Evolutionary conservation across 2,113 vertebrate genomes (phyloP).

Genomic region (Chloebia gouldiae): DNA sequence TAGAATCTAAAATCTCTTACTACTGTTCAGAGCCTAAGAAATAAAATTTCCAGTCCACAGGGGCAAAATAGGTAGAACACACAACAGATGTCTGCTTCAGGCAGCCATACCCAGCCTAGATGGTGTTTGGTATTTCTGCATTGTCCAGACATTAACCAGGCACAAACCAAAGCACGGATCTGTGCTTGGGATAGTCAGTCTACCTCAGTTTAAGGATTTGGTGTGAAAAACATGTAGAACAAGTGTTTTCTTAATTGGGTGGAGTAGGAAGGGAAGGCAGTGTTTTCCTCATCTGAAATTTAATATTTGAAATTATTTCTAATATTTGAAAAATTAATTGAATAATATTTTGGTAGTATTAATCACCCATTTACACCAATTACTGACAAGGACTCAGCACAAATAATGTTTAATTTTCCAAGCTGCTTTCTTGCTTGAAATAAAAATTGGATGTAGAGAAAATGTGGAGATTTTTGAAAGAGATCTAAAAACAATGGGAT

Average conservation of each 20-base stretch:
- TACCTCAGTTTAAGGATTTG: neutral
- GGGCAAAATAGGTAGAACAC: neutral
- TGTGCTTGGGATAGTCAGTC: neutral
- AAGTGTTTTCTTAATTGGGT: neutral
- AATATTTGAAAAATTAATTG: neutral
- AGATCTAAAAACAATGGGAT: neutral
- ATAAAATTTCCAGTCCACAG: neutral
- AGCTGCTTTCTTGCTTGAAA: neutral
- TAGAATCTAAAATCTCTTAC: neutral
- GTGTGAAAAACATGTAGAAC: neutral
- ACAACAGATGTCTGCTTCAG: neutral
- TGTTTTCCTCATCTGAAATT: fast-evolving
- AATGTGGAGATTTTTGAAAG: neutral
- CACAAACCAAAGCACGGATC: neutral
- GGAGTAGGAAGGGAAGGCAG: neutral
- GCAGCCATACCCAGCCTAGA: neutral
- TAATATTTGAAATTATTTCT: neutral
- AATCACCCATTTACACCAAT: neutral
- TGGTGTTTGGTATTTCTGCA: neutral
- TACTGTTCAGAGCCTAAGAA: neutral
- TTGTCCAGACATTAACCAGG: neutral
- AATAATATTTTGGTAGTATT: neutral
- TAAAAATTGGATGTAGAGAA: neutral
- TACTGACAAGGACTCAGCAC: neutral
- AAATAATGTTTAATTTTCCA: neutral